Percentiles rank a stretch among this genome's conserved stretches.
phyloP scores from a whole-genome alignment of 2,888 invertebrate genomes.

The Oxycera nigricornis region DNA sequence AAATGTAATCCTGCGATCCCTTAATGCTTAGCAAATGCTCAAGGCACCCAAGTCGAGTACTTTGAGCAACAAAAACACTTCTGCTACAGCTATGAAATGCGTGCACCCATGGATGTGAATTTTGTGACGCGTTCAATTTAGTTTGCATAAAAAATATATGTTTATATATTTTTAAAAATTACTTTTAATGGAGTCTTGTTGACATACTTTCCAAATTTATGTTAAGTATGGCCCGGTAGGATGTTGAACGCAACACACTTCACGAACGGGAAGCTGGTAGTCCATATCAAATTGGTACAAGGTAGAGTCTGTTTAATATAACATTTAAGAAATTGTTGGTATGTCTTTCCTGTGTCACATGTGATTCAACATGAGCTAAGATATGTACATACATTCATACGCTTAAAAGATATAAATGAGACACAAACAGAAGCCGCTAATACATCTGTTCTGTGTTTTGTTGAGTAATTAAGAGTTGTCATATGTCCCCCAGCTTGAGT shows the following conservation, averaged over 20 bases:
- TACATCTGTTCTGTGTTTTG: slow-evolving; percentile 15
- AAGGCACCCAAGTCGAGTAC: too few species aligned
- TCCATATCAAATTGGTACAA: background rate
- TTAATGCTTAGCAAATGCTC: too few species aligned
- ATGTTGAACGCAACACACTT: background rate
- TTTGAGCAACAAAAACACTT: too few species aligned
- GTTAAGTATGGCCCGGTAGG: background rate
- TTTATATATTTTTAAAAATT: too few species aligned
- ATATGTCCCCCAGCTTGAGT: background rate
- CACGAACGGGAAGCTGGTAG: background rate
- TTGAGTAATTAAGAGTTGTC: slow-evolving; percentile 9
- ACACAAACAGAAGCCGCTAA: background rate
- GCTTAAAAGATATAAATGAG: background rate
- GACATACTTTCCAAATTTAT: background rate
- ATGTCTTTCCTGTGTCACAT: too few species aligned
- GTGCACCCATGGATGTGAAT: too few species aligned
- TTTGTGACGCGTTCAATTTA: too few species aligned
- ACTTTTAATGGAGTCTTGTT: background rate
- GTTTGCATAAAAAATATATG: too few species aligned
- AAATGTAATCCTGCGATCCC: too few species aligned
- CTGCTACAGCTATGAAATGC: too few species aligned
- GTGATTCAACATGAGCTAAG: too few species aligned
- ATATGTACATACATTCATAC: background rate
- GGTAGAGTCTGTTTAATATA: slow-evolving; percentile 2
- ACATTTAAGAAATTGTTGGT: too few species aligned